Evolutionary conservation across 2,888 invertebrate genomes (phyloP).

Genomic region (Tethea ocularis): DNA sequence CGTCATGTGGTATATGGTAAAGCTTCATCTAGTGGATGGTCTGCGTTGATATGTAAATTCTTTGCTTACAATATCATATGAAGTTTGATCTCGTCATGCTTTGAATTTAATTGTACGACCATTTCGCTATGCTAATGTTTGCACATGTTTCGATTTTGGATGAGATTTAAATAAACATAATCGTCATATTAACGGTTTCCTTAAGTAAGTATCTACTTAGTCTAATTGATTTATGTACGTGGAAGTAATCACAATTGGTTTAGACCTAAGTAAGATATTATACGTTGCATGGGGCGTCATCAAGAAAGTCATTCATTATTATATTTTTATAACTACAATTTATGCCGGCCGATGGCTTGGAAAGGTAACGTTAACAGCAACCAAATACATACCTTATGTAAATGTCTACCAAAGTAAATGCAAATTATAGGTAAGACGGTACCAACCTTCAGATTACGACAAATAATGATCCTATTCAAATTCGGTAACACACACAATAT

Average conservation of each 20-base stretch:
- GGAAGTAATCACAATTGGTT: neutral
- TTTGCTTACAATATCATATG: conserved; percentile 2
- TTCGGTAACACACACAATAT: neutral
- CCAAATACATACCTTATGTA: neutral
- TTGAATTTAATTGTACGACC: neutral
- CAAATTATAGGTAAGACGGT: neutral
- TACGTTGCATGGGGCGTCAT: neutral
- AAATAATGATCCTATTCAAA: neutral
- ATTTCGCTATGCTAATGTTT: neutral
- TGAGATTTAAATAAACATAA: neutral
- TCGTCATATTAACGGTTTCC: too few species aligned
- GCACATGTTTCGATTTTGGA: neutral
- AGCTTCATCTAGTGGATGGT: conserved; percentile 20
- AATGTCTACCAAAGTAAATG: neutral
- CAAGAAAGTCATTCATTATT: neutral
- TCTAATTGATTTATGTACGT: neutral
- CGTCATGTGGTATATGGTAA: neutral
- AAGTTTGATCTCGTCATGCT: conserved; percentile 1
- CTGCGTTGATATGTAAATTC: conserved; percentile 48
- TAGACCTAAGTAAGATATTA: too few species aligned
- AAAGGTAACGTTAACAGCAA: neutral
- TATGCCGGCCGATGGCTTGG: neutral
- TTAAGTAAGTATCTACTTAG: too few species aligned
- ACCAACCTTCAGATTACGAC: neutral
- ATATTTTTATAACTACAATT: neutral